Percentiles rank a stretch among this genome's conserved stretches.
Evolutionary conservation across 2,888 invertebrate genomes (phyloP).

Genomic region (Drosophila leonis): DNA sequence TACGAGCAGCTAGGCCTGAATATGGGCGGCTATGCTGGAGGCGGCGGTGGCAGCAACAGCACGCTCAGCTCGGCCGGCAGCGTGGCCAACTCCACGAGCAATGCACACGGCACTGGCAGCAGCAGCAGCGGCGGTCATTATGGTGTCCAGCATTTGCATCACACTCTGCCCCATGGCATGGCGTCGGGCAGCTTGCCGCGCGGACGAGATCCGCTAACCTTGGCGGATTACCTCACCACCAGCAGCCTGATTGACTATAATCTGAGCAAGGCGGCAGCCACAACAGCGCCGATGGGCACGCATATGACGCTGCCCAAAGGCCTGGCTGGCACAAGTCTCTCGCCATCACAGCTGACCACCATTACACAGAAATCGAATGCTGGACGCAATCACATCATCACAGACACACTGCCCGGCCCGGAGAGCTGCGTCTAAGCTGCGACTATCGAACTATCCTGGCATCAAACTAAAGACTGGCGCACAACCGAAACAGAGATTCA

Average conservation of each 20-base stretch:
- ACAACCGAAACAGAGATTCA: constrained; percentile 64
- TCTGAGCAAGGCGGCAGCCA: constrained; percentile 80
- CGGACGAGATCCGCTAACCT: constrained; percentile 79
- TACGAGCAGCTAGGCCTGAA: constrained; percentile 82
- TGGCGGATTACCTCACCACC: constrained; percentile 84
- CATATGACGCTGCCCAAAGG: constrained; percentile 83
- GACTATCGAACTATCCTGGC: constrained; percentile 48
- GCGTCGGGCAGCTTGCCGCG: constrained; percentile 66
- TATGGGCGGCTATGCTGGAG: constrained; percentile 71
- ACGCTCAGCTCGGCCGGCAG: constrained; percentile 54
- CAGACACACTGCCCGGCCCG: constrained; percentile 94
- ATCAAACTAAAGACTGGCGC: constrained; percentile 79
- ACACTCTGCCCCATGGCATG: constrained; percentile 78
- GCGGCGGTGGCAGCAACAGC: constrained; percentile 61
- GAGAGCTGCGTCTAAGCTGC: constrained; percentile 93
- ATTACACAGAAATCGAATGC: constrained; percentile 85
- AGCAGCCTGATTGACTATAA: constrained; percentile 84
- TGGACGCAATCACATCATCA: constrained; percentile 91
- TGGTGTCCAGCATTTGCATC: constrained; percentile 69
- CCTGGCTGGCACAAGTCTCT: constrained; percentile 65
- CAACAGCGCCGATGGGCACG: constrained; percentile 47
- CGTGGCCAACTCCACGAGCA: constrained; percentile 60
- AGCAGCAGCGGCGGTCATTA: constrained; percentile 55
- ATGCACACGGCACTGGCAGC: constrained; percentile 49
- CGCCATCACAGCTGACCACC: constrained; percentile 72